Evolutionary conservation across 37 sponge, comb jelly and placozoan species (phyloP).

Genomic region (Oscarella lobularis): DNA sequence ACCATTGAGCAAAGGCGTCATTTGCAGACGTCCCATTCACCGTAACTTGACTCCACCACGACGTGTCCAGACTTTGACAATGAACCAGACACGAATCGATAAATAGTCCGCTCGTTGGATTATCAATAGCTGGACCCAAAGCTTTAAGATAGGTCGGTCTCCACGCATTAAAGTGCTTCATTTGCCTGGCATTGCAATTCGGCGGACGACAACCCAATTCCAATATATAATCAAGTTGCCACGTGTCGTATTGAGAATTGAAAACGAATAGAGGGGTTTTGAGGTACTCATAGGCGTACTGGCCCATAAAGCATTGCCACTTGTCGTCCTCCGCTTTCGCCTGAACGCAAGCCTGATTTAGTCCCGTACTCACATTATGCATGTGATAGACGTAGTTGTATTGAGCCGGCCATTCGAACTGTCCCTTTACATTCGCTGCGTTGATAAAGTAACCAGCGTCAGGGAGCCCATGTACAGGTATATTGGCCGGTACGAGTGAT

Average conservation of each 20-base stretch:
- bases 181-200: conserved; percentile 29
- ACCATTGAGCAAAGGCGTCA: conserved; percentile 55
- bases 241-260: conserved; percentile 61
- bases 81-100: conserved; percentile 55
- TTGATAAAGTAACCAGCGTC: conserved; percentile 56
- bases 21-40: conserved; percentile 16
- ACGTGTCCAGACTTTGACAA: conserved; percentile 47
- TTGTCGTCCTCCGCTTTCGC: conserved; percentile 13
- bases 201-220: conserved; percentile 38
- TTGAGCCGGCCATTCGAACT: not conserved
- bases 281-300: conserved; percentile 63
- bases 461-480: conserved; percentile 13
- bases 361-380: conserved; percentile 46
- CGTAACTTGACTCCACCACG: conserved; percentile 24
- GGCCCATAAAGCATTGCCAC: conserved; percentile 68
- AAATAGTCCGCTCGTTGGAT: conserved; percentile 39
- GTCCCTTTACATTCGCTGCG: conserved; percentile 8
- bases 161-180: conserved; percentile 29
- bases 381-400: conserved; percentile 23
- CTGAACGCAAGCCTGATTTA: conserved; percentile 38
- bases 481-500: not conserved
- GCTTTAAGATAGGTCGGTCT: conserved; percentile 16
- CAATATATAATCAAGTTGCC: conserved; percentile 39
- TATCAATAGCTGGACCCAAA: conserved; percentile 14
- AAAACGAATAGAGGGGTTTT: conserved; percentile 44